Evolutionary conservation across 1,140 invertebrate species (phyloP).

Genomic region (Calephelis nemesis): DNA sequence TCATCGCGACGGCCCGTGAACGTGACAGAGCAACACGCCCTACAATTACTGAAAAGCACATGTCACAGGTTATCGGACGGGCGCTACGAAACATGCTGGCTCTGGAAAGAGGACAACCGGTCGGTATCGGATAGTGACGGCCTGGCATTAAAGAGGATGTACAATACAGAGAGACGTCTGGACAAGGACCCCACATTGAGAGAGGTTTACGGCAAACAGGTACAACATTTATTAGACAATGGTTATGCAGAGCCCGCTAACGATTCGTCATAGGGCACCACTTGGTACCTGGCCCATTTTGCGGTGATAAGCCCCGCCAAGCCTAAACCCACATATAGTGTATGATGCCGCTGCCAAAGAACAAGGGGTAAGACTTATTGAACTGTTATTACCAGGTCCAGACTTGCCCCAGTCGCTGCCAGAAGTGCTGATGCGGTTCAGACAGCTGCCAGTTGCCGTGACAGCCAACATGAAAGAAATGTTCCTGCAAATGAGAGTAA

Average conservation of each 20-base stretch:
- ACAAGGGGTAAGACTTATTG: conserved; percentile 35
- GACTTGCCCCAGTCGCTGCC: too few species aligned
- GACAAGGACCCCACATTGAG: too few species aligned
- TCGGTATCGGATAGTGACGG: neutral
- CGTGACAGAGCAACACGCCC: neutral
- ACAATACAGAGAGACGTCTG: too few species aligned
- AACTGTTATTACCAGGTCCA: too few species aligned
- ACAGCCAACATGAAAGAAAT: too few species aligned
- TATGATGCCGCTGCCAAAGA: conserved; percentile 41
- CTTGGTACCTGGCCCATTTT: conserved; percentile 40
- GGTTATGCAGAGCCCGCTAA: neutral
- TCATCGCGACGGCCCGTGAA: neutral
- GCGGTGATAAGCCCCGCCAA: conserved; percentile 31
- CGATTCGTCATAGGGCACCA: neutral
- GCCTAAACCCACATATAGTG: conserved; percentile 36
- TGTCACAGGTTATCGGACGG: too few species aligned
- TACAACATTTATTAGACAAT: too few species aligned
- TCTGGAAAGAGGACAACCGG: neutral
- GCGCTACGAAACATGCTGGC: neutral
- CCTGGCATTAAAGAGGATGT: neutral
- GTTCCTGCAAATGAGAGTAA: too few species aligned
- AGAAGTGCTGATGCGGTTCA: conserved; percentile 34
- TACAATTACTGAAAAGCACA: neutral
- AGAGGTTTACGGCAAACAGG: too few species aligned
- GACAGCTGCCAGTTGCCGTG: too few species aligned